Evolutionary conservation across 2,113 vertebrate genomes (phyloP), one percentile per base, ranked within the genome.

Genomic region (Chlorodrepanis virens): DNA sequence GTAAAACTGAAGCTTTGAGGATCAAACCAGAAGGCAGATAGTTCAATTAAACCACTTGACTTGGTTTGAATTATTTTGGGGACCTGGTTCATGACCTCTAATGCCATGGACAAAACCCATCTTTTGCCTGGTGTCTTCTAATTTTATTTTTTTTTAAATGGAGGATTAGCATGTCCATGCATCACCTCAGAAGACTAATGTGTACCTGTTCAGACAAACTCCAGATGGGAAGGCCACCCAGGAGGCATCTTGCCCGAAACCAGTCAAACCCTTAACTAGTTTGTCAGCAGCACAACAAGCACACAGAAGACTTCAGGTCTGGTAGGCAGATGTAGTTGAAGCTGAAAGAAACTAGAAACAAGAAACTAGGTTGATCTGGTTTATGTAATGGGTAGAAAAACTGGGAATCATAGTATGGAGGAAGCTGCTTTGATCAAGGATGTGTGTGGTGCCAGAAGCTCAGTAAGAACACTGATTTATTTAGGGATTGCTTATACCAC

Each of bases 261-360:
- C 6, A 7, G 59, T 86, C 72, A 60, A 83, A 57, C 90, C 70
- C 61, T 87, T 86, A 78, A 92, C 90, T 71, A 64, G 85, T 89
- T 94, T 96, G 68, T 92, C 69, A 92, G 77, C 59, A 65, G 68
- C 56, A 60, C 21, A 72, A 47, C 27, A 75, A 92, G 52, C 52
- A 35, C 27, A 50, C 33, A 82, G 87, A 88, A 91, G 68, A 52
- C 64, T 77, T 88, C 59, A 83, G 82, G 68, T 97, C 96, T 95
- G 94, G 93, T 90, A 67, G 90, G 67, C 93, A 96, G 90, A 97
- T 94, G 96, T 94, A 96, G 80, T 90, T 64, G 52, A 83, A 94
- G 52, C 90, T 53, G 63, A 76, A 81, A 81, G 40, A 94, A 94
- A 57, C 90, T 95, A 88, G 92, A 49, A 90, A 77, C 74, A 92